Base-by-base conservation (phyloP, 2,113 vertebrate genomes). In the Hemichromis elongatus region DNA sequence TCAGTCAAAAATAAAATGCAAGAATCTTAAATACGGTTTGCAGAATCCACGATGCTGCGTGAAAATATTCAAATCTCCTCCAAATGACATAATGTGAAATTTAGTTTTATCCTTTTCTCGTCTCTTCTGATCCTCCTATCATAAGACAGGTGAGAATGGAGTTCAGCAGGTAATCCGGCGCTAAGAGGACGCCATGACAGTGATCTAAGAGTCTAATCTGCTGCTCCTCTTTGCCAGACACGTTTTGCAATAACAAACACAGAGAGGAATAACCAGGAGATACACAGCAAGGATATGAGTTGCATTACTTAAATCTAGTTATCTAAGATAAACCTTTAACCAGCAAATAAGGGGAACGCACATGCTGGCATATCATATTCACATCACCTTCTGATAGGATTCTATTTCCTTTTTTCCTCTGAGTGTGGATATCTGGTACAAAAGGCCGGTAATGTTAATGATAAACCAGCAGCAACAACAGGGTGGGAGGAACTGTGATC, bases 201-300 rank as follows among this genome's bases (percentile, higher is more conserved):
- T 94, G 90, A 93, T 93, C 81, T 93, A 89, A 93, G 90, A 91
- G 92, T 92, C 90, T 93, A 94, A 93, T 94, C 93, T 93, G 89
- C 85, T 54, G 86, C 92, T 91, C 82, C 77, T 91, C 88, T 91
- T 89, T 84, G 61, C 85, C 37, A 35, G 88, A 78, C 93, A 95
- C 90, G 89, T 73, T 84, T 70, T 66, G 88, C 82, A 87, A 91
- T 91, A 92, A 88, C 88, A 90, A 88, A 89, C 56, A 89, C 59
- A 61, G 54, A 82, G 9, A 42, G 37, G 68, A 86, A 57, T 73
- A 81, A 86, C 59, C 79, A 73, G 55, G 21, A 86, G 83, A 86
- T 78, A n/a, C 84, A 70, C 3, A 19, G 26, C 6, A n/a, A 66
- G 54, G 83, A 88, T 80, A 88, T 85, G 86, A 91, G 81, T 30